phyloP scores from a whole-genome alignment of 2,797 vertebrate species.

The Epinephelus malabaricus region DNA sequence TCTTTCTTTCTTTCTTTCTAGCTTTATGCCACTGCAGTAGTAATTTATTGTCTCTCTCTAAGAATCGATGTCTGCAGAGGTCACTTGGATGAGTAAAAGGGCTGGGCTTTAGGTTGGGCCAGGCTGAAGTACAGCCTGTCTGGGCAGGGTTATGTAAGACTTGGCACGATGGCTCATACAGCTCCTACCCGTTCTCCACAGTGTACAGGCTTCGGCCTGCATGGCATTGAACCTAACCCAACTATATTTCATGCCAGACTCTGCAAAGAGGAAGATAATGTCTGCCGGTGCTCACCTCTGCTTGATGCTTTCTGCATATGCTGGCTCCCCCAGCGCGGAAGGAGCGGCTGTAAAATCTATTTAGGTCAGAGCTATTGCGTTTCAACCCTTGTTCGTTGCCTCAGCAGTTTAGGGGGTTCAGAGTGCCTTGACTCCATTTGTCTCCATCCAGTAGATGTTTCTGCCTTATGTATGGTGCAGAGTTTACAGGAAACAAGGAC shows the following conservation, averaged over 20 bases:
- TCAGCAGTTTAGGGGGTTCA: slow-evolving; percentile 68
- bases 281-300: slow-evolving; percentile 67
- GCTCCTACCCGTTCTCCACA: slow-evolving; percentile 32
- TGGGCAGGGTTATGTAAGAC: slow-evolving; percentile 68
- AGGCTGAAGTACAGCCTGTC: slow-evolving; percentile 36
- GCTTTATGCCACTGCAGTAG: background rate
- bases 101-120: slow-evolving; percentile 16
- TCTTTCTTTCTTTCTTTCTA: background rate
- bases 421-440: slow-evolving; percentile 61
- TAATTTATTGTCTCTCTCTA: slow-evolving; percentile 19
- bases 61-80: slow-evolving; percentile 24
- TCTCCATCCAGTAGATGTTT: slow-evolving; percentile 70
- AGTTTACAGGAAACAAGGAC: slow-evolving; percentile 62
- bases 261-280: slow-evolving; percentile 57
- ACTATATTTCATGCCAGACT: slow-evolving; percentile 60
- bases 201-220: slow-evolving; percentile 36
- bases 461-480: slow-evolving; percentile 52
- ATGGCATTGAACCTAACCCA: slow-evolving; percentile 62
- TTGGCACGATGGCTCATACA: slow-evolving; percentile 41
- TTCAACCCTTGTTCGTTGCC: slow-evolving; percentile 73
- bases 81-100: slow-evolving; percentile 37
- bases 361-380: slow-evolving; percentile 79
- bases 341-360: slow-evolving; percentile 82
- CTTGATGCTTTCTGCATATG: slow-evolving; percentile 77
- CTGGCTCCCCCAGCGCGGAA: slow-evolving; percentile 58